Base-by-base conservation (phyloP, 2,888 invertebrate genomes). In the Conus canariensis region DNA sequence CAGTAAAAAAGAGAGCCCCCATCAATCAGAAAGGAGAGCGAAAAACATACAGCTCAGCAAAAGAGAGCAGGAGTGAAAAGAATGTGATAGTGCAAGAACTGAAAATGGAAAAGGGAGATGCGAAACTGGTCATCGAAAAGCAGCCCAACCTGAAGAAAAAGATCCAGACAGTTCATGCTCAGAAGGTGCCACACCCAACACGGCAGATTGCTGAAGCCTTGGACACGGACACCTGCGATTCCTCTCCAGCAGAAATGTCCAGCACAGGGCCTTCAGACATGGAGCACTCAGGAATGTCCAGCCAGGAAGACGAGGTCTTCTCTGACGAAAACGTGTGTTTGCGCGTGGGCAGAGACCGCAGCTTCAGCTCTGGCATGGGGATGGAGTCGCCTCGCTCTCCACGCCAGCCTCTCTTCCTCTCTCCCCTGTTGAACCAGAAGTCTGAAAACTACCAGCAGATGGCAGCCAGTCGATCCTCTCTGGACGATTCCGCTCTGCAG, bases 401-500 rank as follows among this genome's bases (percentile, higher is more conserved):
- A 0, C 77, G 16, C 74, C 89, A 45, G 19, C 85, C 85, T 16
- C 74, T 19, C n/a, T 88, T 67, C 77, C 64, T 60, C 25, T 85
- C 85, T 12, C 85, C 85, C 10, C 88, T 88, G 56, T 30, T 85
- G 83, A 25, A 56, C 86, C 86, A 64, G 45, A 58, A 16, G 22
- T 82, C 56, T 45, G 90, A 89, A 14, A 80, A 64, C 77, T 90
- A 90, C 83, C 85, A 90, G 58, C 90, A 94, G 92, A 87, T 91
- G 91, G 70, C 93, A 90, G 89, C 92, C 58, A 93, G 93, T 88
- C 92, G 95, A 45, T 94, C 93, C 22, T 95, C 95, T 19, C 88
- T 95, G 60, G 95, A 95, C 90, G 95, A 95, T 85, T 94, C 94
- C 12, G 92, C 94, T 80, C 91, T 94, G 90, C 93, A 94, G 91